These are phyloP conservation scores for Pogona vitticeps DNA, from an alignment of 2,113 vertebrate species.

Conservation along the genomic window DNA sequence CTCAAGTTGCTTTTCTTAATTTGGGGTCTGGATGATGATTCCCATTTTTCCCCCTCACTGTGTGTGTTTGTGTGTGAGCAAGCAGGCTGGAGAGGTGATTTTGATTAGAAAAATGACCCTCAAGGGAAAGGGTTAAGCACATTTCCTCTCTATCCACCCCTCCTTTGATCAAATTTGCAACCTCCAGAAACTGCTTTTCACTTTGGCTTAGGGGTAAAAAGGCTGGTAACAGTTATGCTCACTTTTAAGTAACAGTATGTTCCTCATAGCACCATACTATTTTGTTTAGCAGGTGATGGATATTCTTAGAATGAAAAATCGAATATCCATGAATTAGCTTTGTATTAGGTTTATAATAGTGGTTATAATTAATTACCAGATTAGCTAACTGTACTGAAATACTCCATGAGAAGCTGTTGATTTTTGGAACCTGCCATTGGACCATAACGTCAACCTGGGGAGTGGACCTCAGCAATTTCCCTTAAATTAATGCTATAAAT, in stretches of 20 bases:
- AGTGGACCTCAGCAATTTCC: neutral
- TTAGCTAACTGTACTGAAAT: neutral
- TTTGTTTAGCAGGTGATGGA: neutral
- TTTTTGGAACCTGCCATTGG: neutral
- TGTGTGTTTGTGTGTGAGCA: too few species aligned
- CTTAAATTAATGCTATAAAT: neutral
- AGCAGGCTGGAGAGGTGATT: neutral
- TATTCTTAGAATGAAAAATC: neutral
- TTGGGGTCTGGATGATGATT: neutral
- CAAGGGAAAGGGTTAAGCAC: neutral
- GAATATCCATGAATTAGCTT: neutral
- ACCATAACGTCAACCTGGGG: too few species aligned
- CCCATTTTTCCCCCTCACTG: too few species aligned
- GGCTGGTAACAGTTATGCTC: neutral
- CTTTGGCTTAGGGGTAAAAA: neutral
- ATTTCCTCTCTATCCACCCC: neutral
- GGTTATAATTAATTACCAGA: neutral
- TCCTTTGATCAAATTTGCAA: neutral
- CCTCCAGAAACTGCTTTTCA: neutral
- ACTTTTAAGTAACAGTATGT: neutral
- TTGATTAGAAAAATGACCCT: neutral
- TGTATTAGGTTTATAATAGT: neutral
- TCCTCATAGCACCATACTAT: neutral
- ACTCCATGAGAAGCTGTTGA: neutral
- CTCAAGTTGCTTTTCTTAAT: neutral